These are phyloP conservation scores for Drosophila niveifrons DNA, from an alignment of 2,888 invertebrate species.

Conservation along the genomic window DNA sequence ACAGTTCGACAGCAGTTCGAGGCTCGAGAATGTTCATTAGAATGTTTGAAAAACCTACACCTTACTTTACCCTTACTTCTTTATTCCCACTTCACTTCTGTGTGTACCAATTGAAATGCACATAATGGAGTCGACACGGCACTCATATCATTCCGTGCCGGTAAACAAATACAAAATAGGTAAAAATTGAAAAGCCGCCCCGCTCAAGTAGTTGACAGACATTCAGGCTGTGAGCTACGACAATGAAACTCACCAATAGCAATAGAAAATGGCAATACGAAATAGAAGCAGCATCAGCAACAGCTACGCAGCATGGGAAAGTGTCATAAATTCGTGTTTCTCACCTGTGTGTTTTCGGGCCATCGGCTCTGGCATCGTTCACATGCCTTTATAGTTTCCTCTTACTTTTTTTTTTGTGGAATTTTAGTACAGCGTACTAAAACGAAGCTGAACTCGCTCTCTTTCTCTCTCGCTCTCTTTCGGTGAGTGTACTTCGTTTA, in stretches of 20 bases:
- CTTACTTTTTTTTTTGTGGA: background rate
- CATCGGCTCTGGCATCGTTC: slow-evolving; percentile 27
- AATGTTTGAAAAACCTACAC: slow-evolving; percentile 25
- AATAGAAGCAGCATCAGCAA: slow-evolving; percentile 24
- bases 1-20: slow-evolving; percentile 54
- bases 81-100: background rate
- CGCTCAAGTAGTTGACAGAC: slow-evolving; percentile 38
- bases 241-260: slow-evolving; percentile 45
- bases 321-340: slow-evolving; percentile 64
- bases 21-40: slow-evolving; percentile 70
- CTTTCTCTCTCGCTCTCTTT: background rate
- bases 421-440: slow-evolving; percentile 28
- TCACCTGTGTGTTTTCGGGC: slow-evolving; percentile 55
- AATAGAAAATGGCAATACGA: background rate
- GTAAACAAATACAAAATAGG: slow-evolving; percentile 71
- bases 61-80: background rate
- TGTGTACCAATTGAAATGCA: slow-evolving; percentile 45
- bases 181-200: slow-evolving; percentile 48
- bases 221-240: slow-evolving; percentile 13
- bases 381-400: slow-evolving; percentile 5
- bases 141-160: slow-evolving; percentile 72
- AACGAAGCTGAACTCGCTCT: background rate
- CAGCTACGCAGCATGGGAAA: slow-evolving; percentile 38
- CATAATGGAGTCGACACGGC: slow-evolving; percentile 34
- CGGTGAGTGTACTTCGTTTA: background rate